Percentiles rank a stretch among this genome's conserved stretches.
Conservation (phyloP, 2,797 vertebrate genomes). For the Sebastiscus tertius region DNA sequence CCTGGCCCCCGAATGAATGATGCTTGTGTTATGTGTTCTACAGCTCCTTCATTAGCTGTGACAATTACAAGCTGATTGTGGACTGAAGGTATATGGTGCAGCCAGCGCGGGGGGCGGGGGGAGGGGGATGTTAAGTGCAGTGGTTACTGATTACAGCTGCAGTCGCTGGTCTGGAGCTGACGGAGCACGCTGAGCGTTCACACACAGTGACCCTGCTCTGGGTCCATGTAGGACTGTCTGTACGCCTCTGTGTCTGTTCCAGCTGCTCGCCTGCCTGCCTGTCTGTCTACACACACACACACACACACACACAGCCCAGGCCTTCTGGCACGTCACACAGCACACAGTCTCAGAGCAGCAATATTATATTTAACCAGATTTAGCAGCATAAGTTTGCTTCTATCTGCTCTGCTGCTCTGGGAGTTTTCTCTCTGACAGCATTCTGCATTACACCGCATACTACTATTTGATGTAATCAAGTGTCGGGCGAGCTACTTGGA, state of each 20-base stretch:
- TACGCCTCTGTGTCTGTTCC: constrained; percentile 12
- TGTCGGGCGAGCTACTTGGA: too few species aligned
- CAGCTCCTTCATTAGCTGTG: constrained; percentile 22
- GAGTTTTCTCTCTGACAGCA: constrained; percentile 23
- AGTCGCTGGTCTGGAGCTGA: background rate
- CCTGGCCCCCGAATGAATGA: background rate
- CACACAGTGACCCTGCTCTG: background rate
- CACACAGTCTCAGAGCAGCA: constrained; percentile 8
- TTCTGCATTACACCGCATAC: constrained; percentile 1
- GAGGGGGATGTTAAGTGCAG: background rate
- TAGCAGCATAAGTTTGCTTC: background rate
- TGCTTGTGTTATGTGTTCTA: background rate
- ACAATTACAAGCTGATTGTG: constrained; percentile 28
- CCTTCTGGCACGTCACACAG: background rate
- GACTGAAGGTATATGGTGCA: constrained; percentile 2
- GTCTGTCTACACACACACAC: background rate
- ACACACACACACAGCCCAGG: background rate
- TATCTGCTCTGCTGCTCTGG: background rate
- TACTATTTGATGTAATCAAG: background rate
- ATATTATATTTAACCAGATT: constrained; percentile 12
- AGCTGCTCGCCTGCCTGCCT: background rate
- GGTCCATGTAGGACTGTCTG: background rate
- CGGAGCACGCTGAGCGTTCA: background rate
- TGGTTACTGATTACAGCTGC: constrained; percentile 9
- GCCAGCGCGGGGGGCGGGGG: background rate